Evolutionary conservation across 2,888 invertebrate genomes (phyloP).

Genomic region (Drosophila ustulata): DNA sequence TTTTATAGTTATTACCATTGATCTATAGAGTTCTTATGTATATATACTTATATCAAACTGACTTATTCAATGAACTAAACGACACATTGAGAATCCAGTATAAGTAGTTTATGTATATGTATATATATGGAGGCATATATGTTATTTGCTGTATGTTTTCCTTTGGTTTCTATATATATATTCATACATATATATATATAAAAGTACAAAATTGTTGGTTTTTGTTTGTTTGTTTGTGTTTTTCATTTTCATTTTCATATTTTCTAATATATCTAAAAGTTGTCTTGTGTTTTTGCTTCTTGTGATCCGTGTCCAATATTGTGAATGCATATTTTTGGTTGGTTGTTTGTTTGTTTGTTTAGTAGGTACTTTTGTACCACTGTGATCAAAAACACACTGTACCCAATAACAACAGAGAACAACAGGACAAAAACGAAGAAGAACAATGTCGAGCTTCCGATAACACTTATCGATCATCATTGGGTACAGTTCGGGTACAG

Average conservation of each 20-base stretch:
- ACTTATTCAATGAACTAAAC: conserved; percentile 30
- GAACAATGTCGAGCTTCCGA: not conserved
- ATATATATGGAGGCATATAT: conserved; percentile 33
- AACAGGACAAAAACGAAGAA: not conserved
- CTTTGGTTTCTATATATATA: conserved; percentile 33
- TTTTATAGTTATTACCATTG: not conserved
- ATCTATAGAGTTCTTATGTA: not conserved
- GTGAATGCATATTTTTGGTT: conserved; percentile 35
- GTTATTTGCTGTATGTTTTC: conserved; percentile 19
- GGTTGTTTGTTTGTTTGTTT: conserved; percentile 25
- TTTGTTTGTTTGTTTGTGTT: conserved; percentile 36
- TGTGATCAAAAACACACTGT: conserved; percentile 32
- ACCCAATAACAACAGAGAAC: conserved; percentile 1
- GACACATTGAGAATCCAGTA: conserved; percentile 52
- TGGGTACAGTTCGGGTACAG: not conserved
- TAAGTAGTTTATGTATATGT: conserved; percentile 24
- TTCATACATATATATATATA: conserved; percentile 55
- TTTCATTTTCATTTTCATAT: conserved; percentile 43
- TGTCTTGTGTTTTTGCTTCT: conserved; percentile 26
- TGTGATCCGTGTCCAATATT: conserved; percentile 35
- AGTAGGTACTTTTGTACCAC: conserved; percentile 47
- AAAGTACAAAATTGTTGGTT: conserved; percentile 62
- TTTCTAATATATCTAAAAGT: conserved; percentile 55
- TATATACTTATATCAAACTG: conserved; percentile 36
- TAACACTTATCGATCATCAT: not conserved